Evolutionary conservation across 1,140 invertebrate genomes (phyloP).

Genomic region (Drosophila yakuba): DNA sequence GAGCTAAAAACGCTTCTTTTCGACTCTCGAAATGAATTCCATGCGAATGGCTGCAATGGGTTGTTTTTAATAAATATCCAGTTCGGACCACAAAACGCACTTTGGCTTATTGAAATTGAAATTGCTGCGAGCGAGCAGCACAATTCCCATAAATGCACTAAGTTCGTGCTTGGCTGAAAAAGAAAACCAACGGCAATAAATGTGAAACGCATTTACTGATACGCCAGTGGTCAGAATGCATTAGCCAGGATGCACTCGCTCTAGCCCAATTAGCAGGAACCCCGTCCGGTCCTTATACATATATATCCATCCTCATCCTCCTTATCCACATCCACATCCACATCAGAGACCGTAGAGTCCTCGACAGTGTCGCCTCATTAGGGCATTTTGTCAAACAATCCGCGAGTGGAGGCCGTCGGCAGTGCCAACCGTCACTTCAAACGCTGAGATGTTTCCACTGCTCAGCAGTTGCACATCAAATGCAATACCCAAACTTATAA

Average conservation of each 20-base stretch:
- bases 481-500: no score
- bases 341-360: slow-evolving; percentile 16
- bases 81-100: slow-evolving; percentile 67
- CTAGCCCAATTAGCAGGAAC: slow-evolving; percentile 43
- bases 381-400: slow-evolving; percentile 35
- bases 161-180: slow-evolving; percentile 5
- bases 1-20: slow-evolving; percentile 29
- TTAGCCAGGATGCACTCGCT: slow-evolving; percentile 30
- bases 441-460: slow-evolving; percentile 22
- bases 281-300: slow-evolving; percentile 1
- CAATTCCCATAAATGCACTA: slow-evolving; percentile 51
- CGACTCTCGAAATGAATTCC: slow-evolving; percentile 45
- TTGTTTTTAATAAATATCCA: slow-evolving; percentile 72
- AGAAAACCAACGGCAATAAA: slow-evolving; percentile 16
- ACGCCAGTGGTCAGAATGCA: slow-evolving; percentile 28
- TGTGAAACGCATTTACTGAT: slow-evolving; percentile 27
- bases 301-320: neutral
- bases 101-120: slow-evolving; percentile 74
- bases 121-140: slow-evolving; percentile 23
- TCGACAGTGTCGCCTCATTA: slow-evolving; percentile 43
- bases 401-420: slow-evolving; percentile 32
- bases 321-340: neutral
- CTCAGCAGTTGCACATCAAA: neutral
- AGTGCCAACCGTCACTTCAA: slow-evolving; percentile 19
- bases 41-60: slow-evolving; percentile 26